Evolutionary conservation across 2,797 vertebrate genomes (phyloP).

Genomic region (Mycteria americana): DNA sequence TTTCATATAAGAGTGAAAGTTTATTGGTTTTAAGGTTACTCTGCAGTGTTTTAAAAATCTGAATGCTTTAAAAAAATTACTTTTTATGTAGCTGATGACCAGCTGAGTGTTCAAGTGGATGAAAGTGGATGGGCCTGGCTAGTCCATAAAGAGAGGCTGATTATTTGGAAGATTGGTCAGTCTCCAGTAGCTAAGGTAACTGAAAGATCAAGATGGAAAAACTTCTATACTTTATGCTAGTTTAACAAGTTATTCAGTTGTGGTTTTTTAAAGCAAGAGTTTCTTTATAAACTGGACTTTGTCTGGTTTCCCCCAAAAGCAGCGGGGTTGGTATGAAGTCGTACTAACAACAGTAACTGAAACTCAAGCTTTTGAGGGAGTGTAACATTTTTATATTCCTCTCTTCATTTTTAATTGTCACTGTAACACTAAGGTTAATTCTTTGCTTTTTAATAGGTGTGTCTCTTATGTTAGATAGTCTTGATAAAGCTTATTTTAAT

Average conservation of each 20-base stretch:
- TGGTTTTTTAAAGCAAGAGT: not conserved
- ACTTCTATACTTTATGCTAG: not conserved
- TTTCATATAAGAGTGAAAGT: not conserved
- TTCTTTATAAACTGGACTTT: not conserved
- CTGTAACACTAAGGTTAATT: not conserved
- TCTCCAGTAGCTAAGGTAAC: slow-evolving; percentile 89
- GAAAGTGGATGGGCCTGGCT: slow-evolving; percentile 95
- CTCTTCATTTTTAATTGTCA: not conserved
- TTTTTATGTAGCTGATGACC: slow-evolving; percentile 73
- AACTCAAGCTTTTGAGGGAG: not conserved
- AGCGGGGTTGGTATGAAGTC: fast-evolving
- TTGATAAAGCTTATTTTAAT: not conserved
- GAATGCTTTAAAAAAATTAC: not conserved
- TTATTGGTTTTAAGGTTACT: not conserved
- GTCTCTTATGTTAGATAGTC: not conserved
- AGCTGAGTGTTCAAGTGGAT: slow-evolving; percentile 85
- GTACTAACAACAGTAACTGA: not conserved
- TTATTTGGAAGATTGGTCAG: slow-evolving; percentile 93
- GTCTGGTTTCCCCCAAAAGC: not conserved
- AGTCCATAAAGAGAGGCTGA: slow-evolving; percentile 86
- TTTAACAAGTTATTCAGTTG: not conserved
- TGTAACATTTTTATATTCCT: not conserved
- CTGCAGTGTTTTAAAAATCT: not conserved
- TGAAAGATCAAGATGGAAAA: not conserved
- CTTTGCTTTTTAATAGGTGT: not conserved